Base-by-base conservation (phyloP, 2,113 vertebrate genomes). In the Labeo rohita region DNA sequence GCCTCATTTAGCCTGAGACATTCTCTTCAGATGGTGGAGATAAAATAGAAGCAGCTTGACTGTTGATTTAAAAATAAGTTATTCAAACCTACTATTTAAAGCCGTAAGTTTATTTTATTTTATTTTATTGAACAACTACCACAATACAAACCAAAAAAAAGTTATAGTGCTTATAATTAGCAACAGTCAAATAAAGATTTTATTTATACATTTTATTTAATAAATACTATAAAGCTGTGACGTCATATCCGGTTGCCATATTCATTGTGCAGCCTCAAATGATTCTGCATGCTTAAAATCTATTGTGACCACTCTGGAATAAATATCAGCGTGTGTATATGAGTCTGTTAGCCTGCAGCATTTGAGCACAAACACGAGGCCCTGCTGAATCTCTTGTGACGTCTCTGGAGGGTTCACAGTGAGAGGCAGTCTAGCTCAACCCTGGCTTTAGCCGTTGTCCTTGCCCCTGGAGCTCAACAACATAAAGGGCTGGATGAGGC, bases 401-500 rank as follows among this genome's bases (percentile, higher is more conserved):
- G 28, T 54, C 63, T 83, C 65, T 70, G 16, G 63, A 70, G 80
- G 63, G 23, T 66, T 63, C 59, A 15, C 52, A 47, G 43, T 0
- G 21, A 65, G 43, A 81, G 15, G 65, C 23, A 83, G 47, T 50
- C 80, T 70, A 34, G 43, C 63, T 68, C 65, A 54, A 3, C 47
- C 50, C 49, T 4, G 8, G 75, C 50, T 78, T 52, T 56, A 21
- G 50, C 75, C 28, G 49, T 5, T 78, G 75, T 78, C 75, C 75
- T 56, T 78, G 50, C 75, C 75, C 65, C 80, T 83, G 28, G 65
- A 70, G 80, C 80, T 52, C 65, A 39, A 23, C 28, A 70, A 54
- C 47, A 70, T 54, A 83, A 83, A 83, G 80, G 21, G 15, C 80
- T 70, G 63, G 47, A 83, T 70, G 80, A 83, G 63, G 47, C 80